Base-by-base conservation (phyloP, 2,797 vertebrate genomes). In the Acipenser oxyrinchus region DNA sequence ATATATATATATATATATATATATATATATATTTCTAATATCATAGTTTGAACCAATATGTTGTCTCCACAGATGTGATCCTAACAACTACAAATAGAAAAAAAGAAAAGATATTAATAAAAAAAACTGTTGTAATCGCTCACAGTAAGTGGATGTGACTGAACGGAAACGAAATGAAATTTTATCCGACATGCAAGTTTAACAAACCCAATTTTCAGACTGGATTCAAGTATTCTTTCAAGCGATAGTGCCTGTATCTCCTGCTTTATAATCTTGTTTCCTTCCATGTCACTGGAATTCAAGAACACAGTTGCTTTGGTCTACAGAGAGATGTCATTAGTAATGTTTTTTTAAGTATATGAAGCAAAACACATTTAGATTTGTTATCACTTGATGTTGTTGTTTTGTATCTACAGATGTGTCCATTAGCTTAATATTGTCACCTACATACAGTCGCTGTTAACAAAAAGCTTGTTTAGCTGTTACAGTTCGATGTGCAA, bases 311-410 rank as follows among this genome's bases (percentile, higher is more conserved):
- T 50, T 63, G 55, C 67, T 51, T 55, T 49, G 57, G 65, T 48
- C 61, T 64, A 73, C 60, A 51, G 64, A 18, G 66, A 60, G 70
- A 64, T 64, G 60, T 70, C 23, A 67, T 70, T 75, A 72, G 72
- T 74, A 1, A 37, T 74, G 66, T 66, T 66, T 75, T 71, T 75
- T 66, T 66, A 75, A 75, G 71, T 65, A 72, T 68, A 67, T 59
- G 18, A 62, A 71, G 70, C 68, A 73, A 73, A 74, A 73, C 67
- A 51, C 64, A 49, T 75, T 69, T 70, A 69, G 68, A 62, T 66
- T 51, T 58, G 61, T 70, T 68, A 70, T 73, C 73, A 66, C 72
- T 70, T 74, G 64, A 62, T 51, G 18, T n/a, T 72, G 75, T 68
- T 69, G 68, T 62, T 66, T 74, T 18, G 8, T 37, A 48, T 62